A percentile compares a stretch with the other conserved stretches of the same genome.
Evolutionary conservation across 2,888 invertebrate species (phyloP).

Genomic region (Ommatoiulus sabulosus): DNA sequence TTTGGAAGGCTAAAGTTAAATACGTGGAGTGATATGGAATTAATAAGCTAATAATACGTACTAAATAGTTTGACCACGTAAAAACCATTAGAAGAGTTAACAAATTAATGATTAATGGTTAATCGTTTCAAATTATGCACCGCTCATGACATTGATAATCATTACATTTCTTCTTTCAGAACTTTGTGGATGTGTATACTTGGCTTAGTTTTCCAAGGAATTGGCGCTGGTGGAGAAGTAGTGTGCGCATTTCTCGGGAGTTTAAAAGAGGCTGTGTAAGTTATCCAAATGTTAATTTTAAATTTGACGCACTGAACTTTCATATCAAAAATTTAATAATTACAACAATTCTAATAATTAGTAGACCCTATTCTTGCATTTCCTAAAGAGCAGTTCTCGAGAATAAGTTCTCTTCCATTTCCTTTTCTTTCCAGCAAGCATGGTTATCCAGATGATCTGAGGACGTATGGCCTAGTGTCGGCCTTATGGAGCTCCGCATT

Average conservation of each 20-base stretch:
- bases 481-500: slow-evolving; percentile 92
- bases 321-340: background rate
- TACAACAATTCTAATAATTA: background rate
- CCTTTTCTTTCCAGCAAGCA: slow-evolving; percentile 71
- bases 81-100: no score
- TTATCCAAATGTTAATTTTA: slow-evolving; percentile 63
- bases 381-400: background rate
- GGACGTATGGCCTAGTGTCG: slow-evolving; percentile 89
- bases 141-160: background rate
- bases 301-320: background rate
- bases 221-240: slow-evolving; percentile 86
- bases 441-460: slow-evolving; percentile 85
- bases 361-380: background rate
- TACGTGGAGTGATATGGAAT: no score
- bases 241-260: slow-evolving; percentile 90
- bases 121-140: no score
- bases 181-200: slow-evolving; percentile 53
- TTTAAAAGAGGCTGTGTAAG: slow-evolving; percentile 83
- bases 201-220: slow-evolving; percentile 78
- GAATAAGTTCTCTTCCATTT: background rate
- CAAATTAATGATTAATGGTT: no score
- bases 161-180: slow-evolving; percentile 26
- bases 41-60: no score
- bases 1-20: no score
- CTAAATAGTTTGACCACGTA: no score